These are phyloP conservation scores for Arizona elegans DNA, from an alignment of 2,113 vertebrate species.

Conservation along the genomic window DNA sequence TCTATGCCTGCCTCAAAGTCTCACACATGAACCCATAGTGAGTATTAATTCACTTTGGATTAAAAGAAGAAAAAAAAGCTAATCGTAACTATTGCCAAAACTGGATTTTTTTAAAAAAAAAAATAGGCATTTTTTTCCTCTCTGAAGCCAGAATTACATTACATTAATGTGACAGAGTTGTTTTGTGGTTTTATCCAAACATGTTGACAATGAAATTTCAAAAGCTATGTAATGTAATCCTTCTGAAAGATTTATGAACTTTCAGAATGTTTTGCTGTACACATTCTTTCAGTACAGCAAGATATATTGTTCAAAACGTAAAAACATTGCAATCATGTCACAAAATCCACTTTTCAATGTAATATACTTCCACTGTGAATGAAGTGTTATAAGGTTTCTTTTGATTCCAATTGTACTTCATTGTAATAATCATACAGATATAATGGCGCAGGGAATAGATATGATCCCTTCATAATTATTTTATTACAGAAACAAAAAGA, in stretches of 20 bases:
- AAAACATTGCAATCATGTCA: conserved; percentile 29
- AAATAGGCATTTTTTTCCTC: neutral
- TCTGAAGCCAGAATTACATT: neutral
- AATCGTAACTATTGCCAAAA: neutral
- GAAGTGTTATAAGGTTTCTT: conserved; percentile 26
- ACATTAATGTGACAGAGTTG: conserved; percentile 30
- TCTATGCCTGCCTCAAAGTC: neutral
- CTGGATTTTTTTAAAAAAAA: neutral
- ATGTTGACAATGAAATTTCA: conserved; percentile 29
- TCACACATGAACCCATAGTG: neutral
- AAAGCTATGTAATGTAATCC: conserved; percentile 32
- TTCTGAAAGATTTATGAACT: conserved; percentile 36
- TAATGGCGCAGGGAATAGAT: conserved; percentile 32
- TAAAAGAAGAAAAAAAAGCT: neutral
- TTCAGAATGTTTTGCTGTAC: conserved; percentile 13
- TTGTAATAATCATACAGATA: conserved; percentile 39
- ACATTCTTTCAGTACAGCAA: conserved; percentile 22
- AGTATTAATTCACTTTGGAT: neutral
- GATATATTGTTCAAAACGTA: conserved; percentile 33
- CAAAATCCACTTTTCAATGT: conserved; percentile 47
- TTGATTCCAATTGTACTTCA: conserved; percentile 30
- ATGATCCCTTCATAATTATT: conserved; percentile 32
- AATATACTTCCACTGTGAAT: conserved; percentile 45
- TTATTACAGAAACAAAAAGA: conserved; percentile 27
- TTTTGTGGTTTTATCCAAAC: conserved; percentile 12